phyloP scores from a whole-genome alignment of 2,113 vertebrate genomes.

The Mionectes macconnelli region DNA sequence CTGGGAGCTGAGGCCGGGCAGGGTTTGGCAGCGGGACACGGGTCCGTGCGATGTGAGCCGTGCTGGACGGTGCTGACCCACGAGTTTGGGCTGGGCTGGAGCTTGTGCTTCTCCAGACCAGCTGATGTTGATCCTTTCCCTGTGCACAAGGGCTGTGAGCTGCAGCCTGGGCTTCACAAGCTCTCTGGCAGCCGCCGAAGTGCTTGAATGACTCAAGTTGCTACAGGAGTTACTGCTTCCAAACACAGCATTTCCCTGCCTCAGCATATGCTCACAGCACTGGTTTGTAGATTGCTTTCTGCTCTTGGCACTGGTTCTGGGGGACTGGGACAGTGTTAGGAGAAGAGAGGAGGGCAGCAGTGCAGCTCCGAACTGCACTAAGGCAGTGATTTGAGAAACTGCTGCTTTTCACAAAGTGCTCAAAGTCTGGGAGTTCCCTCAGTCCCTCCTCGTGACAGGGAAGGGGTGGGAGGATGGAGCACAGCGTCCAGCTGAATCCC shows the following conservation, averaged over 20 bases:
- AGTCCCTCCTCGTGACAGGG: not conserved
- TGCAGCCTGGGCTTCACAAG: not conserved
- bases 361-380: not conserved
- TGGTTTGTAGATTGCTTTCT: not conserved
- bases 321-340: not conserved
- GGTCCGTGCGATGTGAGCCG: accelerated
- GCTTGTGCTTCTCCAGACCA: not conserved
- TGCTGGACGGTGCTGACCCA: not conserved
- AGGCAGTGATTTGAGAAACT: not conserved
- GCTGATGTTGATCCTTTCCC: not conserved
- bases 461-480: not conserved
- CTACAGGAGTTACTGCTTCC: not conserved
- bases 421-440: not conserved
- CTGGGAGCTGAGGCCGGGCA: not conserved
- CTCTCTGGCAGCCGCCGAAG: not conserved
- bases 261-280: not conserved
- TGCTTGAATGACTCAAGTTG: not conserved
- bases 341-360: not conserved
- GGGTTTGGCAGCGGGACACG: accelerated
- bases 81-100: not conserved
- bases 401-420: not conserved
- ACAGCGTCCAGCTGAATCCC: not conserved
- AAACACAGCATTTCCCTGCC: not conserved
- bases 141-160: not conserved
- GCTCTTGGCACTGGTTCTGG: not conserved